Evolutionary conservation across 2,888 invertebrate species (phyloP), one percentile per base, ranked within the genome.

Genomic region (Rhogogaster chlorosoma): DNA sequence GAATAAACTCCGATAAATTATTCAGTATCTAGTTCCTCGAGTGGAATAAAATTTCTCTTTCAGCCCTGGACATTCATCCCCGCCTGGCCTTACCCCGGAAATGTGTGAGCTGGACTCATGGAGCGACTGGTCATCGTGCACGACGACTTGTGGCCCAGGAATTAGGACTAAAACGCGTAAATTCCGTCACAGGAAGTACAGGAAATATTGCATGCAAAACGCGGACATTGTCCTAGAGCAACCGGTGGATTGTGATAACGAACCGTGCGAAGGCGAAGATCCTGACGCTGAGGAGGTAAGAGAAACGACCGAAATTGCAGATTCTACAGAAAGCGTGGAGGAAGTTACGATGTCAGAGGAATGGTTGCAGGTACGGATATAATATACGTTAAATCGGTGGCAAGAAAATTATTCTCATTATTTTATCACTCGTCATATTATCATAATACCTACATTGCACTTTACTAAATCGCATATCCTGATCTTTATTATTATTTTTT

Each of bases 61-160:
- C 42, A 80, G 80, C 22, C 36, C 61, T 12, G 61, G 80, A n/a
- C 77, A 77, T 29, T 32, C 45, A 10, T 38, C 77, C 12, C 77
- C 49, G 53, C 77, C 77, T 29, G 77, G 77, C 6, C 70, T 90
- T 53, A 85, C 89, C 4, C 89, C 93, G 70, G 94, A 94, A 42
- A 91, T 91, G 87, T 99, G 99, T 92, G 96, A 95, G 0, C 96
- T 97, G 38, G 94, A 95, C 0, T 96, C 96, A 29, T 99, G 98
- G 95, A 94, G 95, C n/a, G 89, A 94, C 9, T 99, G 98, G 98
- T 96, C 96, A 71, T 94, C 95, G 22, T 99, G 98, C 92, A 97
- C 97, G 2, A 97, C 97, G 53, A 95, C 96, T 49, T 99, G 99
- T 94, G 99, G 98, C 83, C 97, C 97, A 93, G 99, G 98, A 29